Conservation (phyloP, 2,797 vertebrate genomes). For the Neoniphon sammara region DNA sequence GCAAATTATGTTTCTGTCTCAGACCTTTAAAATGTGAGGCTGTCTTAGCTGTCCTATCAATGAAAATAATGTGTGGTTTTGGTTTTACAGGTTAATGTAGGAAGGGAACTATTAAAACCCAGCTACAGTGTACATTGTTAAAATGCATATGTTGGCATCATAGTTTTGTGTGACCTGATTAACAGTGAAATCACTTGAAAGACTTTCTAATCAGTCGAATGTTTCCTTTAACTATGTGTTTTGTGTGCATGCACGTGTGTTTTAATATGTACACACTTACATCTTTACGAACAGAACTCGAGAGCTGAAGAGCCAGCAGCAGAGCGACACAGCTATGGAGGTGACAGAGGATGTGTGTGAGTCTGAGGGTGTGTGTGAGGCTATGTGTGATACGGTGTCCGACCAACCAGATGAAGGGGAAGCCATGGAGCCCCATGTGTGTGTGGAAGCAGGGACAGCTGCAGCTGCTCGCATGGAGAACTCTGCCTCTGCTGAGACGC, state of each 20-base stretch:
- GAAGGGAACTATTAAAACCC: background rate
- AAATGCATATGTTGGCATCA: background rate
- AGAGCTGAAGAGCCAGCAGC: conserved; percentile 55
- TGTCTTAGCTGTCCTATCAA: background rate
- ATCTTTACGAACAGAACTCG: conserved; percentile 53
- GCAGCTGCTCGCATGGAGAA: conserved; percentile 20
- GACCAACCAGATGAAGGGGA: conserved; percentile 66
- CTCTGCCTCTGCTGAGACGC: background rate
- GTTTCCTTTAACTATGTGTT: background rate
- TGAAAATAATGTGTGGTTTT: background rate
- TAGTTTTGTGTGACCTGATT: background rate
- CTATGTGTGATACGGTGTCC: conserved; percentile 50
- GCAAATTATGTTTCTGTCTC: background rate
- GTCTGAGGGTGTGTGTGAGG: conserved; percentile 67
- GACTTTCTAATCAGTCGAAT: background rate
- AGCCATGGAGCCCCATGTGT: conserved; percentile 77
- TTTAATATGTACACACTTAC: background rate
- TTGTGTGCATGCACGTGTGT: background rate
- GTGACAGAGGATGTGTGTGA: conserved; percentile 62
- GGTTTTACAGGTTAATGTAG: background rate
- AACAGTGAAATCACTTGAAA: background rate
- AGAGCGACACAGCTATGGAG: conserved; percentile 70
- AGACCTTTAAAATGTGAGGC: background rate
- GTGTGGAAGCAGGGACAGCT: conserved; percentile 33
- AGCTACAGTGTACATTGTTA: background rate